Base-by-base conservation (phyloP, 1,140 invertebrate species). In the Galleria mellonella region DNA sequence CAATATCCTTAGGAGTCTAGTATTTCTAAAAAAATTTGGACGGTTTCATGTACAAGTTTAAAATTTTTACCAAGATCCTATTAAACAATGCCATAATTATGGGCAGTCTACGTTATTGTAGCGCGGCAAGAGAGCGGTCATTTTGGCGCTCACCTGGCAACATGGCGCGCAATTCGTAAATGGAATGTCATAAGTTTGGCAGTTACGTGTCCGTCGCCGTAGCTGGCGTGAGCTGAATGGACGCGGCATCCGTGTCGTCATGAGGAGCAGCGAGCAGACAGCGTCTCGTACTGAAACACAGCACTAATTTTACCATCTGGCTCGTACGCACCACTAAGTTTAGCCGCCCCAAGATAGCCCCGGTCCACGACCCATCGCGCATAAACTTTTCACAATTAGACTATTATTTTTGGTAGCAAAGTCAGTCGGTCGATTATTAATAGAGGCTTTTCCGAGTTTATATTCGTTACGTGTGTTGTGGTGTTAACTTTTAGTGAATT, bases 381-480 rank as follows among this genome's bases (percentile, higher is more conserved):
- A 84, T 82, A 83, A 85, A 85, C 77, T 83, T 86, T 83, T 86
- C 85, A 82, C 76, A 87, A 86, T 87, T 87, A 87, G 86, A 87
- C 83, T 83, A 87, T 86, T 87, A 87, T 87, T 87, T 87, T 86
- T 83, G 86, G 86, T 86, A 86, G 79, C 82, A 76, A 85, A 83
- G 77, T 83, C 82, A 85, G 78, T 83, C 79, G 78, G 79, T 83
- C 79, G 79, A 82, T 82, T 85, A 85, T 85, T 85, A 85, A 85
- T 85, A 85, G 82, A 83, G 82, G 82, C 78, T 83, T 85, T 85
- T 83, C 78, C 73, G 74, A 81, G 81, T 82, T 85, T 85, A 85
- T 85, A 85, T 85, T 85, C 78, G 82, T 83, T 83, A 83, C 82
- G 78, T 82, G 75, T 82, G 81, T 84, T 81, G 75, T 74, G 77